Conservation (phyloP, 2,797 vertebrate genomes). For the Cynopterus sphinx region DNA sequence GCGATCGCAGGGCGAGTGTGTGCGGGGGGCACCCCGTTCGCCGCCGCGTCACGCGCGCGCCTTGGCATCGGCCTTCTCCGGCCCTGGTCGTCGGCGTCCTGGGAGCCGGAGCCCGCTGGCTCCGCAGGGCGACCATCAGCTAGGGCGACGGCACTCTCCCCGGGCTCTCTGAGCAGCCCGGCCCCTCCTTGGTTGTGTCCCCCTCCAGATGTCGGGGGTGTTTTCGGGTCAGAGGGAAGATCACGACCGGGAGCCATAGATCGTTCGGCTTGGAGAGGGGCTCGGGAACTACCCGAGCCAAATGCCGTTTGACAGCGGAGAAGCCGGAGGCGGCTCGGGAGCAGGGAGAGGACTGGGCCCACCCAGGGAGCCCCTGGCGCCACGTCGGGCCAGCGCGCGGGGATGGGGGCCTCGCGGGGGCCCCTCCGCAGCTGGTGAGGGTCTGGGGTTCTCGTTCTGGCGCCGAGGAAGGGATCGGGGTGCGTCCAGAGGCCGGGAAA, state of each 20-base stretch:
- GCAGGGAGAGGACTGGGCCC: neutral
- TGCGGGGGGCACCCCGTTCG: neutral
- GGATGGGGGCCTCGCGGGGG: too few relatives aligned
- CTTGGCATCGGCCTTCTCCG: neutral
- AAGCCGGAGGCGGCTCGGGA: neutral
- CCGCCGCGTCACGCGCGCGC: neutral
- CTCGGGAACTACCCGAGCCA: neutral
- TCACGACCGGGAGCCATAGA: neutral
- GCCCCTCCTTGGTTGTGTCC: neutral
- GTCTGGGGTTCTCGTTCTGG: neutral
- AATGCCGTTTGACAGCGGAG: neutral
- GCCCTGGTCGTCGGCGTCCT: neutral
- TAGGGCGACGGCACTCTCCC: rapidly evolving
- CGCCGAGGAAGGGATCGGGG: neutral
- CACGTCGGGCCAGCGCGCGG: neutral
- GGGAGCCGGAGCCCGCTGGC: neutral
- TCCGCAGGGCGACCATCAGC: neutral
- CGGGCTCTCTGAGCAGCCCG: neutral
- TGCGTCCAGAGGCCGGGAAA: neutral
- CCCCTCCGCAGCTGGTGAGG: neutral
- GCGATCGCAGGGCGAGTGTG: rapidly evolving
- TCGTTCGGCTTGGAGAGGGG: neutral
- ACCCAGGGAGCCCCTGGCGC: neutral
- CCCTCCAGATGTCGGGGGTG: neutral
- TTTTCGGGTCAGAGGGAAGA: neutral